Base-by-base conservation (phyloP, 2,797 vertebrate species). In the Cuculus canorus region DNA sequence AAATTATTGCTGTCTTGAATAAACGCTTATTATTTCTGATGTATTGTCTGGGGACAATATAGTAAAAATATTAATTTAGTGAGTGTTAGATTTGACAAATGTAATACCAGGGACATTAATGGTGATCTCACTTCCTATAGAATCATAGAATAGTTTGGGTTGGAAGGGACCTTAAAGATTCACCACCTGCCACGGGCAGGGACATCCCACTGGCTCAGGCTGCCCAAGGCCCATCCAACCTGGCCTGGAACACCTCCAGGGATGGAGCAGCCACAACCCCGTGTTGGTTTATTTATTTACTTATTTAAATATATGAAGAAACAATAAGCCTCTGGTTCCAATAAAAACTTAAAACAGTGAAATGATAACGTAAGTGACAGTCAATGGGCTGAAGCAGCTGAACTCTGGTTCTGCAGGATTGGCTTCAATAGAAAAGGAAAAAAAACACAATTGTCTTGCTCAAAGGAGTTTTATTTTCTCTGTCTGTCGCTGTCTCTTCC, bases 341-440 rank as follows among this genome's bases (percentile, higher is more conserved):
- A 14, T 35, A 7, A 60, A 43, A 79, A 45, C 39, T 13, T 2
- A 13, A 70, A 10, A 1, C 48, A 7, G 17, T 75, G 35, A 43
- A 68, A 78, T 0, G 0, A 11, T 17, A 12, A 39, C 65, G 73
- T 4, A 37, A n/a, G 13, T 35, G 5, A 7, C 4, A 57, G 21
- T 11, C 28, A 33, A 1, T 17, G 2, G 24, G 25, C 25, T 82
- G 68, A 53, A 70, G 45, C 2, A 69, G 25, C 30, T 47, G 50
- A 45, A 39, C 25, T 3, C 32, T 15, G 3, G 48, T 59, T 37
- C 41, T 19, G 7, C 39, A 43, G 33, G 52, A 47, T 37, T 14
- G 7, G 0, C 52, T 60, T 23, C 0, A 1, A 35, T 17, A 47
- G 17, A 24, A 39, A 65, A 12, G 0, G 39, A 39, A 4, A 24